Evolutionary conservation across 2,113 vertebrate genomes (phyloP), one percentile per base, ranked within the genome.

Genomic region (Vidua macroura): DNA sequence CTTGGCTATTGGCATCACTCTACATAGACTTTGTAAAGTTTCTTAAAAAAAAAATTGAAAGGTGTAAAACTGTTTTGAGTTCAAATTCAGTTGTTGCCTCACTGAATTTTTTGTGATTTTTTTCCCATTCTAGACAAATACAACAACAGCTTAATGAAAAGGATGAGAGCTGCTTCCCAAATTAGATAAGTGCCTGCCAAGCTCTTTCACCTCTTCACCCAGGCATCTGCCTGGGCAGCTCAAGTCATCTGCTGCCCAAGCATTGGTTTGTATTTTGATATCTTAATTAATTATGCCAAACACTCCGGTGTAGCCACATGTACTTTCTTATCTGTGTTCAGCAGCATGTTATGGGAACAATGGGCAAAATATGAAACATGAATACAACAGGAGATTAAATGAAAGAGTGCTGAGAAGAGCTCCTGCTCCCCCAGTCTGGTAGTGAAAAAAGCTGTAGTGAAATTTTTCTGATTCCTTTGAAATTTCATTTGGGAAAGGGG

Each of bases 231-330:
- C 52, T 55, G 87, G 82, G 59, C 76, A 74, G 60, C 31, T 68
- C 66, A n/a, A 94, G 64, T 93, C 78, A 77, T 87, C 85, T 86
- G 75, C 89, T 91, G 37, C 59, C 75, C 80, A 80, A 31, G 44
- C 17, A 83, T 10, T 68, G 83, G 43, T 78, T 82, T 93, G 43
- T 81, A 48, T 75, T 92, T 90, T 90, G 79, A 78, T 93, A 90
- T 68, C 88, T 90, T 63, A 96, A 72, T 69, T 83, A 94, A 94
- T 95, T 95, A 90, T 35, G 52, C 60, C 69, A 73, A 79, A 62
- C 0, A 17, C 41, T 66, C 48, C 76, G 69, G 12, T 92, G 44
- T 51, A 93, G 60, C 44, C 73, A 48, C n/a, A 3, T 75, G 76
- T 88, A 68, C 58, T 83, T 87, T 43, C 68, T 88, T 92, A 93